Evolutionary conservation across 2,113 vertebrate species (phyloP).

Genomic region (Equus quagga): DNA sequence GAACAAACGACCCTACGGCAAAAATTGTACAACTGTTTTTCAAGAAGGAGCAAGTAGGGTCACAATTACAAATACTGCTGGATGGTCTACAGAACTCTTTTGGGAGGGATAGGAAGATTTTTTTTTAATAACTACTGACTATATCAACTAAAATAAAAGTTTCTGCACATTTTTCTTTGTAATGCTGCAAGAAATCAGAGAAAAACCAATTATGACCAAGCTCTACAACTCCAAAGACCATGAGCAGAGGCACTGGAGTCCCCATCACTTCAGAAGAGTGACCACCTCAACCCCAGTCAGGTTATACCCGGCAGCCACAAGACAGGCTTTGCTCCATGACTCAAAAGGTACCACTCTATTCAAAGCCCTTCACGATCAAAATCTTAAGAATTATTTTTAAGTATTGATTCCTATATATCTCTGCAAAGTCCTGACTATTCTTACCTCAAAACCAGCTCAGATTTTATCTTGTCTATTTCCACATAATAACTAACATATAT

Average conservation of each 20-base stretch:
- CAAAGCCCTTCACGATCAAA: slow-evolving; percentile 2
- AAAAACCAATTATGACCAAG: neutral
- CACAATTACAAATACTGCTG: neutral
- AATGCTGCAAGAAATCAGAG: neutral
- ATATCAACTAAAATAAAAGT: neutral
- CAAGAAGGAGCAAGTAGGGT: neutral
- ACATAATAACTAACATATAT: neutral
- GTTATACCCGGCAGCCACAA: neutral
- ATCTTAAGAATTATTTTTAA: neutral
- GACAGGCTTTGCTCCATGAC: neutral
- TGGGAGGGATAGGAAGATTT: neutral
- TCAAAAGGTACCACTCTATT: neutral
- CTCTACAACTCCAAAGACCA: neutral
- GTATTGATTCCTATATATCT: neutral
- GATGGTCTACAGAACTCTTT: neutral
- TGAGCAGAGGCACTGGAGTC: neutral
- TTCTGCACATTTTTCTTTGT: neutral
- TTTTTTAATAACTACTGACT: neutral
- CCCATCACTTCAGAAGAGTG: neutral
- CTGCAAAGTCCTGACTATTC: neutral
- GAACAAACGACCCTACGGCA: neutral
- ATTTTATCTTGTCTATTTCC: slow-evolving; percentile 11
- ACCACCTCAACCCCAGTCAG: neutral
- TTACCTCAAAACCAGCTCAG: neutral
- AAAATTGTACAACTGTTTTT: neutral